phyloP scores from a whole-genome alignment of 2,113 vertebrate genomes.

The Suricata suricatta region DNA sequence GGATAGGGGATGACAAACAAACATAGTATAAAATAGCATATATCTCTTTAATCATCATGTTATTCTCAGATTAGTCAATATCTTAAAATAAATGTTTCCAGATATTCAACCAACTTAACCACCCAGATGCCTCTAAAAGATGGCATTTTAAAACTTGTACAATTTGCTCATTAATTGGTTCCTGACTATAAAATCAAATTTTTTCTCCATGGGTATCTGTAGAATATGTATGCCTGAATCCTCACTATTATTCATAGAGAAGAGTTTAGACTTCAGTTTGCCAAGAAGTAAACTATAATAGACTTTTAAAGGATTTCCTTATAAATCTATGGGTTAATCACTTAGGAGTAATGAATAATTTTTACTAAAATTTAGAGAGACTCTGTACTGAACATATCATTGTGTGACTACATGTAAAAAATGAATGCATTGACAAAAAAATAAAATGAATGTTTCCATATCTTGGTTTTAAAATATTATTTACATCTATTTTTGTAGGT shows the following conservation, averaged over 20 bases:
- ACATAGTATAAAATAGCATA: background rate
- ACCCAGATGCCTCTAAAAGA: too few species aligned
- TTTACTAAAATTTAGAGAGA: background rate
- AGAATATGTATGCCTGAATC: background rate
- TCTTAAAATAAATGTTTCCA: background rate
- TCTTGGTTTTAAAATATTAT: background rate
- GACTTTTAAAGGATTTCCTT: background rate
- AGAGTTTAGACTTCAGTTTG: background rate
- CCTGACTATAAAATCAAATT: background rate
- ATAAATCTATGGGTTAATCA: background rate
- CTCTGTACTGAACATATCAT: background rate
- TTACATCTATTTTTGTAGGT: background rate
- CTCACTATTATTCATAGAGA: background rate
- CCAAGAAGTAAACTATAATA: background rate
- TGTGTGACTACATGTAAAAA: background rate
- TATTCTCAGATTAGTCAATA: background rate
- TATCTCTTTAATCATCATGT: background rate
- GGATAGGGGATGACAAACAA: background rate
- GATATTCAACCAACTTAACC: too few species aligned
- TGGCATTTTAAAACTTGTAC: background rate
- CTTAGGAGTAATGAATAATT: background rate
- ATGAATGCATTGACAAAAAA: background rate
- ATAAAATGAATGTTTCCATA: background rate
- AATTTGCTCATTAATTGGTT: background rate
- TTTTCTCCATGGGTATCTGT: background rate